Conservation (phyloP, 1,140 invertebrate species). For the Drosophila willistoni region DNA sequence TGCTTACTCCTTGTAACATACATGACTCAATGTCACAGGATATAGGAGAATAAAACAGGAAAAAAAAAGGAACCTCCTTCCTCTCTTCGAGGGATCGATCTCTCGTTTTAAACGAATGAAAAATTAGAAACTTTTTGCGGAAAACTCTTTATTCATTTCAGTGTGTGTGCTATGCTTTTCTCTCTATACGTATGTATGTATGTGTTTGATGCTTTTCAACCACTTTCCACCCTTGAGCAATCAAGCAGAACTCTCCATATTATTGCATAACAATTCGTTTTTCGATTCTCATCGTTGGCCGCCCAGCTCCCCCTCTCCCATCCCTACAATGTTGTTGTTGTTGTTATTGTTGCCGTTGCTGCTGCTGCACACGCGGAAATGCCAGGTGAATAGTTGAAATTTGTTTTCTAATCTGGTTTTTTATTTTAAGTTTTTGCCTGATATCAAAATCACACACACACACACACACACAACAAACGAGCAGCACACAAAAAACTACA, state of each 20-base stretch:
- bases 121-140: no score
- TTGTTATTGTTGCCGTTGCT: neutral
- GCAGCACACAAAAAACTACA: slow-evolving; percentile 22
- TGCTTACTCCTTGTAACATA: neutral
- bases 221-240: slow-evolving; percentile 16
- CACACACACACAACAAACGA: slow-evolving; percentile 8
- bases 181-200: neutral
- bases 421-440: slow-evolving; percentile 17
- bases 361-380: slow-evolving; percentile 39
- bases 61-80: no score
- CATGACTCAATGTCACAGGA: neutral
- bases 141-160: no score
- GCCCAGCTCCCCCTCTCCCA: neutral
- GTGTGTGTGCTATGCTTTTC: neutral
- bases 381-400: slow-evolving; percentile 34
- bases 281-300: neutral
- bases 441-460: slow-evolving; percentile 34
- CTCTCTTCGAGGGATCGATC: no score
- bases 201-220: neutral
- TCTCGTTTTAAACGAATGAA: neutral
- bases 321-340: neutral
- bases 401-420: slow-evolving; percentile 45
- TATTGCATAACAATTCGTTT: slow-evolving; percentile 13
- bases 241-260: slow-evolving; percentile 11
- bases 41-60: no score